These are phyloP conservation scores for Wiebesia pumilae DNA, from an alignment of 1,140 invertebrate genomes.

Conservation along the genomic window DNA sequence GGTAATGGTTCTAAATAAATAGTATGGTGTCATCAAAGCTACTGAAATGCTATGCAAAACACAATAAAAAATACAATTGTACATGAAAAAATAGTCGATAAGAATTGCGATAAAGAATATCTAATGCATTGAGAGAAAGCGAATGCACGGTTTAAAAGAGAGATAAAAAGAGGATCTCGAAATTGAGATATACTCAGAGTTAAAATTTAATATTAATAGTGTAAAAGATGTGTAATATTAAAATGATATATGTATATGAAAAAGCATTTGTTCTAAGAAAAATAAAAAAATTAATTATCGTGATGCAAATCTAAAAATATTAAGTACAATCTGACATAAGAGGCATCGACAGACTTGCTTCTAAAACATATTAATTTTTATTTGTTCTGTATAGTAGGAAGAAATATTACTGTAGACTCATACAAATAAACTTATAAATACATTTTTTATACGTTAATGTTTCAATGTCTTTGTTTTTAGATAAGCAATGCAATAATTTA, in stretches of 20 bases:
- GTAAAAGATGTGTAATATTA: conserved; percentile 54
- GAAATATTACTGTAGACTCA: not conserved
- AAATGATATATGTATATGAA: too few relatives aligned
- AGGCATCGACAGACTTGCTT: too few relatives aligned
- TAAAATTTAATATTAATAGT: conserved; percentile 49
- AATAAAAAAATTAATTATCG: too few relatives aligned
- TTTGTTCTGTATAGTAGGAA: not conserved
- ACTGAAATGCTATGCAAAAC: not conserved
- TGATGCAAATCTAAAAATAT: too few relatives aligned
- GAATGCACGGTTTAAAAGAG: conserved; percentile 21
- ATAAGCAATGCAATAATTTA: conserved; percentile 14
- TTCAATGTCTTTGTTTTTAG: conserved; percentile 18
- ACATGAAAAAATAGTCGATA: conserved; percentile 35
- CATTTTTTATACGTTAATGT: conserved; percentile 4
- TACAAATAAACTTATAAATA: not conserved
- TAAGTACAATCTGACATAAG: too few relatives aligned
- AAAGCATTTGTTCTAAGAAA: too few relatives aligned
- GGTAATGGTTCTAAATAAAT: conserved; percentile 27
- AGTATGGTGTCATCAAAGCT: conserved; percentile 25
- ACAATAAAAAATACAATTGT: conserved; percentile 19
- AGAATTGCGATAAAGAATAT: conserved; percentile 29
- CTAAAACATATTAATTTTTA: too few relatives aligned
- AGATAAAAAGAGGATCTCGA: conserved; percentile 11
- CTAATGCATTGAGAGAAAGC: conserved; percentile 10
- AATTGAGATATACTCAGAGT: conserved; percentile 15